Conservation (phyloP, 2,888 invertebrate genomes). For the Apamea monoglypha region DNA sequence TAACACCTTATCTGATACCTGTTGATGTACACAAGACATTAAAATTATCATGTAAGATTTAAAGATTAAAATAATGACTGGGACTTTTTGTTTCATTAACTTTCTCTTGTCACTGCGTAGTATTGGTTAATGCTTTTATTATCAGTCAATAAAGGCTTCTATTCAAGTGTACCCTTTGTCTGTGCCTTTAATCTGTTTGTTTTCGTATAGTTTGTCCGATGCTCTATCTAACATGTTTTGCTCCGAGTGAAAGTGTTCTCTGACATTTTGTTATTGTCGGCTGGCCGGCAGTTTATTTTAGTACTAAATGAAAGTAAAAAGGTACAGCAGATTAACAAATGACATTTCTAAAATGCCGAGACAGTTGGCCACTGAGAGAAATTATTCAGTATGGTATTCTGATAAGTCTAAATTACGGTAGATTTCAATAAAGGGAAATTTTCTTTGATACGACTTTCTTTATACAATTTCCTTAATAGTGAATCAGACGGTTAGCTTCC, state of each 20-base stretch:
- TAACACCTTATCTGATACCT: constrained; percentile 40
- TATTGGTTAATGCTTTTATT: constrained; percentile 69
- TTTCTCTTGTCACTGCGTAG: constrained; percentile 70
- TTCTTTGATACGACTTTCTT: not conserved
- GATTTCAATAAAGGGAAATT: not conserved
- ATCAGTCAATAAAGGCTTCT: constrained; percentile 68
- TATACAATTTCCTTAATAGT: constrained; percentile 1
- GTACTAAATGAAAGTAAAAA: constrained; percentile 73
- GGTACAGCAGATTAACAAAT: constrained; percentile 66
- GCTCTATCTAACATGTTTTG: constrained; percentile 60
- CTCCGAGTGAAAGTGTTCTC: constrained; percentile 74
- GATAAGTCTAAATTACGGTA: not conserved
- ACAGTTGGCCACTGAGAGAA: constrained; percentile 40
- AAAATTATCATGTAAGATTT: constrained; percentile 36
- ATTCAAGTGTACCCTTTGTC: constrained; percentile 67
- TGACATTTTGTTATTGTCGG: constrained; percentile 75
- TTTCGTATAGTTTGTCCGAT: constrained; percentile 61
- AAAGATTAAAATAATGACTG: constrained; percentile 40
- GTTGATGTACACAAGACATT: constrained; percentile 32
- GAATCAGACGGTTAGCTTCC: constrained; percentile 12
- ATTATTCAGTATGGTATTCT: constrained; percentile 24
- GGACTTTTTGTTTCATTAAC: constrained; percentile 65
- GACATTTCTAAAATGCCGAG: constrained; percentile 64
- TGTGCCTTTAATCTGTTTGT: constrained; percentile 68
- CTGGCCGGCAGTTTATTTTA: constrained; percentile 71